phyloP scores from a whole-genome alignment of 2,888 invertebrate species.

The Tetramorium bicarinatum region DNA sequence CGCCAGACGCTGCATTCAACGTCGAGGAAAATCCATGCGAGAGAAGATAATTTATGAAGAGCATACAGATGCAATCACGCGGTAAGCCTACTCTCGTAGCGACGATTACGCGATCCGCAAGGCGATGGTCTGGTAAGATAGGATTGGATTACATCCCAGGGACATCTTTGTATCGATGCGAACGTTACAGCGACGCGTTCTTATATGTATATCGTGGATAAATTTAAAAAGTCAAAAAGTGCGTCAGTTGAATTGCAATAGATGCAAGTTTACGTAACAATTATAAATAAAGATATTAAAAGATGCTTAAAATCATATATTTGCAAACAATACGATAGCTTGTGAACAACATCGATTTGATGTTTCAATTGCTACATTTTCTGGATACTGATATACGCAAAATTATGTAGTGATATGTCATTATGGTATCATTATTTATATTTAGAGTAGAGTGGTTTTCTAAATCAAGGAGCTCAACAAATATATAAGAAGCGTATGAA shows the following conservation, averaged over 20 bases:
- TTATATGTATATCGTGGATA: not conserved
- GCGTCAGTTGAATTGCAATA: not conserved
- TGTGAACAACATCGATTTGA: not conserved
- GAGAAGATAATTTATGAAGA: constrained; percentile 39
- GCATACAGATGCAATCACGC: not conserved
- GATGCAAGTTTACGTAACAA: not conserved
- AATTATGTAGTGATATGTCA: not conserved
- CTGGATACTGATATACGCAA: not conserved
- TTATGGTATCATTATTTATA: not conserved
- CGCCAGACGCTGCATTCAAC: not conserved
- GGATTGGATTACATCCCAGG: not conserved
- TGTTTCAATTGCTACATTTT: not conserved
- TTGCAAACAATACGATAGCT: not conserved
- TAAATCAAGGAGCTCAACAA: too few species aligned
- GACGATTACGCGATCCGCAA: constrained; percentile 23
- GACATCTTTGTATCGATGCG: not conserved
- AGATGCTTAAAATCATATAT: not conserved
- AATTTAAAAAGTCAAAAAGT: not conserved
- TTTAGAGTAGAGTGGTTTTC: too few species aligned
- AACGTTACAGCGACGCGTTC: not conserved
- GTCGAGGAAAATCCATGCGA: constrained; percentile 8
- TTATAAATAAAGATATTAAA: constrained; percentile 12
- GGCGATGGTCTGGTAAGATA: constrained; percentile 22
- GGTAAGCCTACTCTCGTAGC: constrained; percentile 25
- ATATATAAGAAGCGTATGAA: too few species aligned